These are phyloP conservation scores for Agonum fuliginosum DNA, from an alignment of 2,888 invertebrate genomes.

Conservation along the genomic window DNA sequence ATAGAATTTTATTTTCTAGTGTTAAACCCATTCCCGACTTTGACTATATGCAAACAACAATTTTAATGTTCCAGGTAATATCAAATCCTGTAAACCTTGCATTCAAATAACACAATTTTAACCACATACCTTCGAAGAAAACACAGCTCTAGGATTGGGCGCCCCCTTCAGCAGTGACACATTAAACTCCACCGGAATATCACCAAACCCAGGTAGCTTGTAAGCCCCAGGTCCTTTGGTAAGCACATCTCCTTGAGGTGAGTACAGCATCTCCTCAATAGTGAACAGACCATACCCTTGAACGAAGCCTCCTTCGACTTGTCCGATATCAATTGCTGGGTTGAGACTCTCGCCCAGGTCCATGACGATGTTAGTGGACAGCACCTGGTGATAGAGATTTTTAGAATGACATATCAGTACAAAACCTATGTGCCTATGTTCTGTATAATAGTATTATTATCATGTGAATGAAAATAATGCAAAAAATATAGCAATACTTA, in stretches of 20 bases:
- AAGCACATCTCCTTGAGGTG: constrained; percentile 86
- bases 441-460: too few relatives aligned
- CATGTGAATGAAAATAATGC: too few relatives aligned
- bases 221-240: constrained; percentile 95
- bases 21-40: too few relatives aligned
- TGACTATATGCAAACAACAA: too few relatives aligned
- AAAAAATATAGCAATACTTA: too few relatives aligned
- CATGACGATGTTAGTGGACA: constrained; percentile 99
- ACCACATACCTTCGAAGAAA: constrained; percentile 92
- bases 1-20: too few relatives aligned
- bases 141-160: constrained; percentile 92
- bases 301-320: constrained; percentile 95
- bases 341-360: constrained; percentile 96
- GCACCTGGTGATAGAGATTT: too few relatives aligned
- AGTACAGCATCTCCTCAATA: constrained; percentile 91
- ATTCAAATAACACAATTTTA: not conserved
- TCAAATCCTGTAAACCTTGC: too few relatives aligned
- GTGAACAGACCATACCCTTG: constrained; percentile 96
- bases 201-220: constrained; percentile 94
- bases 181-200: constrained; percentile 94
- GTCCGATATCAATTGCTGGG: constrained; percentile 97
- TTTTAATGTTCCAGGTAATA: too few relatives aligned
- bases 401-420: too few relatives aligned
- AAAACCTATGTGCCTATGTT: too few relatives aligned
- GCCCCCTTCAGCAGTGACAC: constrained; percentile 94